Evolutionary conservation across 2,888 invertebrate genomes (phyloP).

Genomic region (Rapana venosa): DNA sequence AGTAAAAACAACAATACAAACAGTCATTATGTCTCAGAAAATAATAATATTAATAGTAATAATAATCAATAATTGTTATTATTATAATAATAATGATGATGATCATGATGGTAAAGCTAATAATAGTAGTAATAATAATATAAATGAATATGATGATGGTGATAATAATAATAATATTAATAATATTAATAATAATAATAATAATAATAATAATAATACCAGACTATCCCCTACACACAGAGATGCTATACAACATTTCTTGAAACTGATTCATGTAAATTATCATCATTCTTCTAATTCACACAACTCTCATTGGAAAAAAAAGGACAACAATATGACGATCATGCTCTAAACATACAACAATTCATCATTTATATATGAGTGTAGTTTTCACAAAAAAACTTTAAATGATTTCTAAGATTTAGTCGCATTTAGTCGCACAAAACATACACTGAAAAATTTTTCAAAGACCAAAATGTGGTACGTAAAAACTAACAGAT

Average conservation of each 20-base stretch:
- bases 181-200: neutral
- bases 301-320: neutral
- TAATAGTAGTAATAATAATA: slow-evolving; percentile 1
- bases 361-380: too few species aligned
- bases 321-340: neutral
- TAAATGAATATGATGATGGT: slow-evolving; percentile 28
- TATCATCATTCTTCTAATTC: neutral
- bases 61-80: neutral
- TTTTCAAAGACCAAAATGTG: too few species aligned
- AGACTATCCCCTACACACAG: neutral
- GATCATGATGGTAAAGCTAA: neutral
- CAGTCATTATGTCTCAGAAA: too few species aligned
- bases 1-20: neutral
- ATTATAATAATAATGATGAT: neutral
- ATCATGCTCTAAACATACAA: too few species aligned
- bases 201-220: neutral
- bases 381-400: too few species aligned
- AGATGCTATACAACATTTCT: neutral
- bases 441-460: too few species aligned
- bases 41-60: too few species aligned
- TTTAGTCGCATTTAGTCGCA: too few species aligned
- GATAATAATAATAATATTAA: slow-evolving; percentile 28
- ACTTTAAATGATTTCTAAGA: too few species aligned
- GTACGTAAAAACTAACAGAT: too few species aligned
- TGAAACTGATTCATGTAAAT: neutral